Percentiles rank a stretch among this genome's conserved stretches.
phyloP scores from a whole-genome alignment of 2,797 vertebrate species.

The Cyclura pinguis region DNA sequence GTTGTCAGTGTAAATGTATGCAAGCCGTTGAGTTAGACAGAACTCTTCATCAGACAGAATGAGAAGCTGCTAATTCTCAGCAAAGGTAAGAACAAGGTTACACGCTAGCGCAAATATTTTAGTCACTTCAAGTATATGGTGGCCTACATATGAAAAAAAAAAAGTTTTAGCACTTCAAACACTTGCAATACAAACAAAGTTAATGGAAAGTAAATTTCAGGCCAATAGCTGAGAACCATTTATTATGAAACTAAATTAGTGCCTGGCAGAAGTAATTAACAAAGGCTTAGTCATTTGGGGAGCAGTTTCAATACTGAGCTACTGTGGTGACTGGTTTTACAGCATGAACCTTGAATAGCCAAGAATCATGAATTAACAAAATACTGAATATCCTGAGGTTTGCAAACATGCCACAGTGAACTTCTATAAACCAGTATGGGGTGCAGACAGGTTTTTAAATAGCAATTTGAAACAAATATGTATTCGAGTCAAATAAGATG shows the following conservation, averaged over 20 bases:
- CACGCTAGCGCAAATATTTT: slow-evolving; percentile 18
- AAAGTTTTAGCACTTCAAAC: slow-evolving; percentile 42
- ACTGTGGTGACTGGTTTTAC: slow-evolving; percentile 70
- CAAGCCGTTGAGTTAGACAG: neutral
- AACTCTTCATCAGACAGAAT: neutral
- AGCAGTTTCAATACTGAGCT: slow-evolving; percentile 66
- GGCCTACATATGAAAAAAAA: slow-evolving; percentile 18
- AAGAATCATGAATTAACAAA: slow-evolving; percentile 58
- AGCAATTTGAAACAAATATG: neutral
- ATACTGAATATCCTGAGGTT: neutral
- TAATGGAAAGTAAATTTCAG: slow-evolving; percentile 75
- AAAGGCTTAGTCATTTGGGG: slow-evolving; percentile 72
- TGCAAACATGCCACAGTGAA: neutral
- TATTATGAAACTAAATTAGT: slow-evolving; percentile 75
- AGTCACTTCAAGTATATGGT: slow-evolving; percentile 39
- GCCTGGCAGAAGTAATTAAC: slow-evolving; percentile 78
- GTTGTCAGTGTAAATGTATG: neutral
- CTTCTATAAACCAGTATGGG: neutral
- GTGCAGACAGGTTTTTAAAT: neutral
- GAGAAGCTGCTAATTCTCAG: slow-evolving; percentile 15
- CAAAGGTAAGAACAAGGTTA: slow-evolving; percentile 15
- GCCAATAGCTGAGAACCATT: slow-evolving; percentile 70
- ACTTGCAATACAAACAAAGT: slow-evolving; percentile 65
- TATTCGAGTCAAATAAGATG: neutral
- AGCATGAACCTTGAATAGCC: slow-evolving; percentile 59